phyloP scores from a whole-genome alignment of 2,113 vertebrate genomes.

The Cheilinus undulatus region DNA sequence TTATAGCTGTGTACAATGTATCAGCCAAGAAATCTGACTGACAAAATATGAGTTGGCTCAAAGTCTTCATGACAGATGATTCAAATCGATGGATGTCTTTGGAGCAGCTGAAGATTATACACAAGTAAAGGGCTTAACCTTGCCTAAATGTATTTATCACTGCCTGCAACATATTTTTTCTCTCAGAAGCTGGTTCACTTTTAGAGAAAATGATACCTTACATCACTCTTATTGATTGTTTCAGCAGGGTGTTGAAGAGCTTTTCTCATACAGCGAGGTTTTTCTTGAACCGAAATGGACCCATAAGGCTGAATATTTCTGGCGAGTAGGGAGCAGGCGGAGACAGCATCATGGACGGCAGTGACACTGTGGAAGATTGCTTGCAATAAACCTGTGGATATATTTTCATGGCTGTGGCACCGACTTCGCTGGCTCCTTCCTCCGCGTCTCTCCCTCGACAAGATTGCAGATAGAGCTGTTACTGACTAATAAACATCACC shows the following conservation, averaged over 20 bases:
- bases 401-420: conserved; percentile 12
- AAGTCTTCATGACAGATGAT: not conserved
- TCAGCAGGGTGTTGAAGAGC: conserved; percentile 20
- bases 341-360: not conserved
- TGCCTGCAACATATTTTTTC: conserved; percentile 1
- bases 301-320: not conserved
- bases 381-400: conserved; percentile 24
- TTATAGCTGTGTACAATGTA: not conserved
- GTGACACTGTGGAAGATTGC: conserved; percentile 32
- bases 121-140: not conserved
- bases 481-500: conserved; percentile 51
- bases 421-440: conserved; percentile 26
- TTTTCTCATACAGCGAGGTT: conserved; percentile 5
- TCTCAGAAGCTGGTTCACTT: not conserved
- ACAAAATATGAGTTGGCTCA: not conserved
- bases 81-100: not conserved
- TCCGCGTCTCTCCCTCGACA: conserved; percentile 39
- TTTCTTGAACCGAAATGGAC: not conserved
- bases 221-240: conserved; percentile 6
- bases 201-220: conserved; percentile 1
- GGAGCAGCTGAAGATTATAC: not conserved
- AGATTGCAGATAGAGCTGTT: conserved; percentile 57
- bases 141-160: not conserved
- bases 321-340: not conserved
- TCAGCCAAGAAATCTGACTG: not conserved